phyloP scores from a whole-genome alignment of 2,888 invertebrate genomes.

The Luperina nickerlii region DNA sequence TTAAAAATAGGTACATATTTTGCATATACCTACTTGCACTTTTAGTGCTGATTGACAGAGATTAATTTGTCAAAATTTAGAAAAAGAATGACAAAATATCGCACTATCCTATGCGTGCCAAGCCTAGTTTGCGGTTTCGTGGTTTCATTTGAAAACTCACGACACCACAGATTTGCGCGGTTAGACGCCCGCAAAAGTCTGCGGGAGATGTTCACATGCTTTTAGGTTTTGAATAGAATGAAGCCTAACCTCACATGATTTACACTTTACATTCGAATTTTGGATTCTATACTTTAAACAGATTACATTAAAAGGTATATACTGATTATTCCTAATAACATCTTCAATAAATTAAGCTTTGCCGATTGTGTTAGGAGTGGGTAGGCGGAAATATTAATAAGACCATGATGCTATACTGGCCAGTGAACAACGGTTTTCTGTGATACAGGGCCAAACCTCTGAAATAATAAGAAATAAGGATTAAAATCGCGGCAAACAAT shows the following conservation, averaged over 20 bases:
- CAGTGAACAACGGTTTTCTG: background rate
- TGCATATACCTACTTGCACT: background rate
- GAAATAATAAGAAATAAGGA: background rate
- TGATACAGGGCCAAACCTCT: background rate
- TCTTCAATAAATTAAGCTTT: background rate
- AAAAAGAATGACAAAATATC: background rate
- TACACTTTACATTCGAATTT: background rate
- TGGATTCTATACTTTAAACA: background rate
- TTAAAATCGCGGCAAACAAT: background rate
- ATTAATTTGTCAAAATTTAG: background rate
- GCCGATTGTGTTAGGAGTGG: background rate
- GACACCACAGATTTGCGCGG: slow-evolving; percentile 11
- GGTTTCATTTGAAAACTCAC: slow-evolving; percentile 16
- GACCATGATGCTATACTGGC: background rate
- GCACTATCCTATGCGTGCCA: background rate
- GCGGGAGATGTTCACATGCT: slow-evolving; percentile 1
- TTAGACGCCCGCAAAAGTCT: slow-evolving; percentile 3
- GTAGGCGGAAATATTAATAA: background rate
- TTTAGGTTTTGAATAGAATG: background rate
- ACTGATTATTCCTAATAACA: background rate
- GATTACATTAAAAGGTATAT: background rate
- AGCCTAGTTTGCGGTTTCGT: background rate
- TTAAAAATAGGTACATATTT: background rate
- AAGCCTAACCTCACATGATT: background rate
- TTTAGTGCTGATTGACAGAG: background rate